Evolutionary conservation across 2,797 vertebrate species (phyloP).

Genomic region (Poeciliopsis gracilis): DNA sequence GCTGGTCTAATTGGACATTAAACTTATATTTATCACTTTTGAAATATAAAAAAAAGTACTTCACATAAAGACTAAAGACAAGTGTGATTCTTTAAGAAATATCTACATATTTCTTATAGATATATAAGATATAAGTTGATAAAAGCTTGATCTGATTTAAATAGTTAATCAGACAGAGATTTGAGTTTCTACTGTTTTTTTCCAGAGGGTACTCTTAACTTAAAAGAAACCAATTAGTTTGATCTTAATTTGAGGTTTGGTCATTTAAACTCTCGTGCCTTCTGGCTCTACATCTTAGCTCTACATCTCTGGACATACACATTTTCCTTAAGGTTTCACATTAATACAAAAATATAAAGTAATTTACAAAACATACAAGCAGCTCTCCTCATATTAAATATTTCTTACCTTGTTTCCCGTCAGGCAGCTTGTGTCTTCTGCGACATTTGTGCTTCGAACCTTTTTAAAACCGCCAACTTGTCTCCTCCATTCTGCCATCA

Average conservation of each 20-base stretch:
- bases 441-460: conserved; percentile 6
- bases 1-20: background rate
- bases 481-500: background rate
- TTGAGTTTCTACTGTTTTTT: background rate
- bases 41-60: background rate
- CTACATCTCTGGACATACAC: background rate
- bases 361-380: background rate
- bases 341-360: background rate
- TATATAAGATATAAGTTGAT: background rate
- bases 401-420: conserved; percentile 63
- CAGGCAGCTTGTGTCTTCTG: conserved; percentile 20
- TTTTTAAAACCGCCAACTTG: conserved; percentile 57
- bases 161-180: background rate
- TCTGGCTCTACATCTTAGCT: background rate
- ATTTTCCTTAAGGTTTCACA: background rate
- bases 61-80: background rate
- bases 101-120: too few relatives aligned
- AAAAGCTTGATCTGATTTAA: background rate
- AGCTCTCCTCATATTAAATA: background rate
- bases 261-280: background rate
- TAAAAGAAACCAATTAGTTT: background rate
- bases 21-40: background rate
- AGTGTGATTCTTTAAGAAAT: background rate
- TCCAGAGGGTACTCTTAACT: background rate
- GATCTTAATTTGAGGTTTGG: background rate